phyloP scores from a whole-genome alignment of 2,888 invertebrate genomes.

The Pelosia muscerda region DNA sequence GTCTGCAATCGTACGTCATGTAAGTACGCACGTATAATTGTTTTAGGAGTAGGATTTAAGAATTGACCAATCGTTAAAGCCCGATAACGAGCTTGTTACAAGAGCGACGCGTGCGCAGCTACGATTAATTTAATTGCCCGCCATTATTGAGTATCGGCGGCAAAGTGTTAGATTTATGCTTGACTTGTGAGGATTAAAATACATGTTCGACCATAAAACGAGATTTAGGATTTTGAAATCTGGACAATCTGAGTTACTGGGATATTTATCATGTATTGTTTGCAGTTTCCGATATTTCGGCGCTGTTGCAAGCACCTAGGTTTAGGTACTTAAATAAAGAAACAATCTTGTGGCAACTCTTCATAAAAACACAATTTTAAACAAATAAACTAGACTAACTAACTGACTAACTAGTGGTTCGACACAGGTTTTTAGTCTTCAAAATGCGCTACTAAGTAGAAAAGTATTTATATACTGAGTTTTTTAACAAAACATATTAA shows the following conservation, averaged over 20 bases:
- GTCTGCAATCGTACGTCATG: conserved; percentile 18
- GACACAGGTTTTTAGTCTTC: too few relatives aligned
- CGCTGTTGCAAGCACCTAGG: too few relatives aligned
- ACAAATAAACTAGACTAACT: too few relatives aligned
- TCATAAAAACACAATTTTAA: too few relatives aligned
- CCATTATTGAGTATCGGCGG: conserved; percentile 53
- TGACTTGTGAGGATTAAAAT: conserved; percentile 23
- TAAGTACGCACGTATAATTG: conserved; percentile 26
- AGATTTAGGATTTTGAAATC: background rate
- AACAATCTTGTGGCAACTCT: too few relatives aligned
- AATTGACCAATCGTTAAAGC: conserved; percentile 62
- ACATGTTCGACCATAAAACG: conserved; percentile 22
- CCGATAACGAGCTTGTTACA: conserved; percentile 67
- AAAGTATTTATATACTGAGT: too few relatives aligned
- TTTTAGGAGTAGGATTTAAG: conserved; percentile 50
- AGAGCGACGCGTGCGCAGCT: conserved; percentile 64
- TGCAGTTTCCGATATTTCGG: too few relatives aligned
- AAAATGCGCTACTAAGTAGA: too few relatives aligned
- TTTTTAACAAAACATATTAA: too few relatives aligned
- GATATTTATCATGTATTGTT: too few relatives aligned
- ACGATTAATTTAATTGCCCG: conserved; percentile 63
- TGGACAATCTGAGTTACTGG: background rate
- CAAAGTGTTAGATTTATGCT: conserved; percentile 34
- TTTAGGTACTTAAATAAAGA: too few relatives aligned
- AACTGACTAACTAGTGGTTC: too few relatives aligned